These are phyloP conservation scores for Cactoblastis cactorum DNA, from an alignment of 2,888 invertebrate genomes.

Conservation along the genomic window DNA sequence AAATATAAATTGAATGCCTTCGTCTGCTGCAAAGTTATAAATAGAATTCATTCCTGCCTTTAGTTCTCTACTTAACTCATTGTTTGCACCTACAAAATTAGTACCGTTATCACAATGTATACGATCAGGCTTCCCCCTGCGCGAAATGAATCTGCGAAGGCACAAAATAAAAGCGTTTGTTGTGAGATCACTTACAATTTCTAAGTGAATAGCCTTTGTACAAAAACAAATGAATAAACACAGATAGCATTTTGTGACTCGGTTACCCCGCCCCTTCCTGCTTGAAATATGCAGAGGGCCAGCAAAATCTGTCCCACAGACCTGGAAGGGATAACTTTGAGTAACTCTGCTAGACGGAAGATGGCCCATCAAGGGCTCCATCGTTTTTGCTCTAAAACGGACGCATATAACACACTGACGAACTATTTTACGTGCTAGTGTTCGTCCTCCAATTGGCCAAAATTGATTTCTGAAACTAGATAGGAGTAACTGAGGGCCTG, in stretches of 20 bases:
- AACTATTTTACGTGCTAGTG: conserved; percentile 14
- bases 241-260: conserved; percentile 6
- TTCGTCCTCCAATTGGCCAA: conserved; percentile 24
- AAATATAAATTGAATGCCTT: conserved; percentile 10
- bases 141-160: conserved; percentile 16
- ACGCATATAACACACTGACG: conserved; percentile 16
- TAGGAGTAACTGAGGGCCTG: conserved; percentile 20
- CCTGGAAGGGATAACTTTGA: conserved; percentile 14
- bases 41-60: not conserved
- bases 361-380: conserved; percentile 20
- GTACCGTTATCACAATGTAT: conserved; percentile 19
- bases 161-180: conserved; percentile 17
- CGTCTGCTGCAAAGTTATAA: conserved; percentile 13
- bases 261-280: conserved; percentile 12
- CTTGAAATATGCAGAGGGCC: conserved; percentile 14
- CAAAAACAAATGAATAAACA: conserved; percentile 17
- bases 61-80: not conserved
- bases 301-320: conserved; percentile 18
- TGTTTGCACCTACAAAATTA: conserved; percentile 11
- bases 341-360: conserved; percentile 15
- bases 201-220: conserved; percentile 19
- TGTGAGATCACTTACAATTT: conserved; percentile 18
- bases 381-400: conserved; percentile 13
- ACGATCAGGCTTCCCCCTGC: conserved; percentile 3
- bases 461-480: conserved; percentile 19